These are phyloP conservation scores for Rostratula benghalensis DNA, from an alignment of 2,113 vertebrate genomes.

Conservation along the genomic window DNA sequence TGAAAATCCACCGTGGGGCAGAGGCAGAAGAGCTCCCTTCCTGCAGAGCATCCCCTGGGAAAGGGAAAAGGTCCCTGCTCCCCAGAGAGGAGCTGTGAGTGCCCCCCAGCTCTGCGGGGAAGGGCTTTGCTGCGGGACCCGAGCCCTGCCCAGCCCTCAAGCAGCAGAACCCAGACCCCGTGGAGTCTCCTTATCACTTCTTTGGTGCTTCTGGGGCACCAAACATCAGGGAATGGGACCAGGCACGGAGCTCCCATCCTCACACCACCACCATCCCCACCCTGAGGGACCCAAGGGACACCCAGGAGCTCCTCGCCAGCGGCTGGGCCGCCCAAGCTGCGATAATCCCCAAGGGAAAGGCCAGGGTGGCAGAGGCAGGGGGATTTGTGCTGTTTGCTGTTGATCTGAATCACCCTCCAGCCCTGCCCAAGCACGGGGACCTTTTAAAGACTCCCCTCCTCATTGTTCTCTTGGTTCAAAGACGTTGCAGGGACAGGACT, in stretches of 20 bases:
- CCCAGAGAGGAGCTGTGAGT: not conserved
- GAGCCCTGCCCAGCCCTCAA: not conserved
- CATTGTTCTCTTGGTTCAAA: not conserved
- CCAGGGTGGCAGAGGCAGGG: not conserved
- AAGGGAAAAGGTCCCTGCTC: not conserved
- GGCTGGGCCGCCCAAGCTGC: not conserved
- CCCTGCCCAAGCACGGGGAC: not conserved
- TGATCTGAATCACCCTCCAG: not conserved
- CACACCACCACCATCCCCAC: not conserved
- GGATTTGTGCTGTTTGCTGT: not conserved
- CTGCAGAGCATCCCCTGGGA: not conserved
- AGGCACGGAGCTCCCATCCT: not conserved
- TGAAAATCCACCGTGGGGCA: not conserved
- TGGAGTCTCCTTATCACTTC: rapidly evolving
- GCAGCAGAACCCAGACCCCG: too few species aligned
- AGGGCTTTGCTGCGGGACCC: rapidly evolving
- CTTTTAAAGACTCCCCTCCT: not conserved
- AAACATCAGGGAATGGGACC: not conserved
- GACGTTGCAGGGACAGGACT: not conserved
- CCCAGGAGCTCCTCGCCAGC: not conserved
- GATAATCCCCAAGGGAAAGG: not conserved
- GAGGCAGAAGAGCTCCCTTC: not conserved
- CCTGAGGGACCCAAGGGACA: not conserved
- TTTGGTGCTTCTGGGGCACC: not conserved
- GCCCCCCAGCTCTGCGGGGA: not conserved